Conservation (phyloP, 2,888 invertebrate species). For the Lymantria dispar region DNA sequence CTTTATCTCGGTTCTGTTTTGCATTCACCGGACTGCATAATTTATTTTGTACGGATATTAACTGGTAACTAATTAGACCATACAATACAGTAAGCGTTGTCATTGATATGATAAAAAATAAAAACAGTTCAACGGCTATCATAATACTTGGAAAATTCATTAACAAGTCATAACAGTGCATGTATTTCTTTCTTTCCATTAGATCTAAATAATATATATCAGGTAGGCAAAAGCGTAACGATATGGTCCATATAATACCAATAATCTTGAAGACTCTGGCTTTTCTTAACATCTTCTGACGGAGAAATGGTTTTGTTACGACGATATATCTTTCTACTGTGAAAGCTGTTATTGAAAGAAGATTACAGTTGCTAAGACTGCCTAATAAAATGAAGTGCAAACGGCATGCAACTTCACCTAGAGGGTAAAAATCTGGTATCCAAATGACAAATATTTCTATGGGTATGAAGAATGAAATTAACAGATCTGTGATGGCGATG, state of each 20-base stretch:
- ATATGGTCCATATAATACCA: conserved; percentile 87
- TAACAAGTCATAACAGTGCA: conserved; percentile 61
- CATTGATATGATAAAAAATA: conserved; percentile 93
- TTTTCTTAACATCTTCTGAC: conserved; percentile 89
- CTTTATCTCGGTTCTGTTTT: conserved; percentile 76
- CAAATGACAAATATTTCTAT: conserved; percentile 90
- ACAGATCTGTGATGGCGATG: conserved; percentile 88
- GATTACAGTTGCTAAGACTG: conserved; percentile 90
- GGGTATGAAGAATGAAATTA: conserved; percentile 88
- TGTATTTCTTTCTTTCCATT: conserved; percentile 57
- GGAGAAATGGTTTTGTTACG: conserved; percentile 91
- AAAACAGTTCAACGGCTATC: conserved; percentile 84
- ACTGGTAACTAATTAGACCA: conserved; percentile 87
- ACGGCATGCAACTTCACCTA: conserved; percentile 90
- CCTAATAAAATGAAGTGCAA: conserved; percentile 89
- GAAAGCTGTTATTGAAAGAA: conserved; percentile 92
- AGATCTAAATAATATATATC: conserved; percentile 74
- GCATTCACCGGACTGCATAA: conserved; percentile 71
- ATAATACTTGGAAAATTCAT: conserved; percentile 57
- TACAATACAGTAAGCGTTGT: conserved; percentile 91
- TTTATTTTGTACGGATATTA: conserved; percentile 82
- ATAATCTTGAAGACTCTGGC: conserved; percentile 89
- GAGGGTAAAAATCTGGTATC: conserved; percentile 88
- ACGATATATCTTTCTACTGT: conserved; percentile 94
- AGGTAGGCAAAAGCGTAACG: conserved; percentile 87